phyloP scores from a whole-genome alignment of 2,888 invertebrate species.

The Homarus gammarus region DNA sequence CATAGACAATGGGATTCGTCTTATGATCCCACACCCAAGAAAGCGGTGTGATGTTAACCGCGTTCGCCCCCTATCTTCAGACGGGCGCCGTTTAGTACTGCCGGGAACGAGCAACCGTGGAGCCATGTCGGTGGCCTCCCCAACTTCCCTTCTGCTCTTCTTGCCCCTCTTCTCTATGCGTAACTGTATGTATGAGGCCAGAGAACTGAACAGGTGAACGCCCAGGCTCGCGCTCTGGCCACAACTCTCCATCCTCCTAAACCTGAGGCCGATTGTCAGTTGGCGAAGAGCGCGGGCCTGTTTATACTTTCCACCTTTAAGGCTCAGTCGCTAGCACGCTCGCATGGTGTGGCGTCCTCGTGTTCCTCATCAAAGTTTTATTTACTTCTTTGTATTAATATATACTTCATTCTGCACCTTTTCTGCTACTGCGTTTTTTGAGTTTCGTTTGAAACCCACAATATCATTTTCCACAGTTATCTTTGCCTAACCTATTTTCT shows the following conservation, averaged over 20 bases:
- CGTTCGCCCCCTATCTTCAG: conserved; percentile 73
- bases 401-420: conserved; percentile 48
- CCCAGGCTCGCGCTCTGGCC: conserved; percentile 65
- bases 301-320: conserved; percentile 69
- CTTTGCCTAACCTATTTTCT: conserved; percentile 22
- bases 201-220: conserved; percentile 75
- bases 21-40: conserved; percentile 23
- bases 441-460: conserved; percentile 54
- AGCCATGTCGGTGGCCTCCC: conserved; percentile 76
- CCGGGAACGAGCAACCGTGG: conserved; percentile 75
- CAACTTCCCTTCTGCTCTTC: conserved; percentile 76
- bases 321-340: conserved; percentile 72
- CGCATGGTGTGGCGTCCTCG: conserved; percentile 70
- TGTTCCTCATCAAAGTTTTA: conserved; percentile 60
- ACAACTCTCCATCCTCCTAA: conserved; percentile 19
- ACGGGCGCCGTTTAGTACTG: conserved; percentile 75
- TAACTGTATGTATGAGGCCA: conserved; percentile 76
- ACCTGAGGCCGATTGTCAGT: conserved; percentile 7
- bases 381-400: conserved; percentile 28
- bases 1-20: conserved; percentile 36
- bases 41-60: conserved; percentile 57
- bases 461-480: conserved; percentile 43
- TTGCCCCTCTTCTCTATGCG: conserved; percentile 76
- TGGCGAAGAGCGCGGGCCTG: conserved; percentile 66
- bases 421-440: conserved; percentile 35